Evolutionary conservation across 2,888 invertebrate species (phyloP).

Genomic region (Tenthredo scrophulariae): DNA sequence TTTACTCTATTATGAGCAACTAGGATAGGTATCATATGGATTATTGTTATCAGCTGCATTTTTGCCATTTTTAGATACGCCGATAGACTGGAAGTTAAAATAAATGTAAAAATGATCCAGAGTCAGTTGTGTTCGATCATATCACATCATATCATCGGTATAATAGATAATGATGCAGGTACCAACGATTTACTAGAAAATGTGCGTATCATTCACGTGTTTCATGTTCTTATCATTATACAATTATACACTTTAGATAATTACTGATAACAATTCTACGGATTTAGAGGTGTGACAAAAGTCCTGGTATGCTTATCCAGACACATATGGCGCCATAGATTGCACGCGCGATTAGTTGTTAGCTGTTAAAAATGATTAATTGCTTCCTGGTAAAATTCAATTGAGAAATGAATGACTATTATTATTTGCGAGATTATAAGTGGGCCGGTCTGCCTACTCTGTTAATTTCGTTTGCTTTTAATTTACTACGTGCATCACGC

Average conservation of each 20-base stretch:
- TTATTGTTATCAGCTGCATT: background rate
- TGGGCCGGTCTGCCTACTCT: background rate
- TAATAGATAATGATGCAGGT: background rate
- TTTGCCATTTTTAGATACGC: background rate
- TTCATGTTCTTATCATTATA: background rate
- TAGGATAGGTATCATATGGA: background rate
- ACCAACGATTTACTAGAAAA: background rate
- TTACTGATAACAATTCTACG: background rate
- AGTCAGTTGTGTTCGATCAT: background rate
- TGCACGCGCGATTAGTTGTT: background rate
- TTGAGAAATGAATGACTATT: background rate
- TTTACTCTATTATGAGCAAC: background rate
- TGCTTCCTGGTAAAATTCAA: slow-evolving; percentile 5
- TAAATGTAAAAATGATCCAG: background rate
- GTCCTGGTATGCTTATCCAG: background rate
- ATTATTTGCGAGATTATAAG: background rate
- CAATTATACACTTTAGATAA: background rate
- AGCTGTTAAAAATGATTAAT: background rate
- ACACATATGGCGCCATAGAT: slow-evolving; percentile 7
- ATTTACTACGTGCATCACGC: background rate
- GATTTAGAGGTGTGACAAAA: background rate
- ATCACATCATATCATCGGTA: background rate
- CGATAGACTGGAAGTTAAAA: background rate
- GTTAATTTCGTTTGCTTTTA: background rate
- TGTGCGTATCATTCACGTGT: background rate